Evolutionary conservation across 2,113 vertebrate species (phyloP).

Genomic region (Oxyura jamaicensis): DNA sequence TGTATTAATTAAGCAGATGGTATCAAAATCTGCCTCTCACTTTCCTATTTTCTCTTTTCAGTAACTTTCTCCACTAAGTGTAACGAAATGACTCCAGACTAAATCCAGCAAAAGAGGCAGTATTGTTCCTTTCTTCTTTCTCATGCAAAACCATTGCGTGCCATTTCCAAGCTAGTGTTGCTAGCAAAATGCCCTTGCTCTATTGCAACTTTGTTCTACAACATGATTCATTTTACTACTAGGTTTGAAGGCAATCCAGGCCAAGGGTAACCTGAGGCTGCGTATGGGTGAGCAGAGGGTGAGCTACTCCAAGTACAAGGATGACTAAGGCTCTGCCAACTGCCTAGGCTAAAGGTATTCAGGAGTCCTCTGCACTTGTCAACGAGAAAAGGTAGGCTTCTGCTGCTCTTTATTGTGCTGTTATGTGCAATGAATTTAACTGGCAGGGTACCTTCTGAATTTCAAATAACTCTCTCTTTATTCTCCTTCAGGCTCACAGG

Average conservation of each 20-base stretch:
- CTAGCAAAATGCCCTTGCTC: background rate
- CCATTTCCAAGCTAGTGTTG: background rate
- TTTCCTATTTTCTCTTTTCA: background rate
- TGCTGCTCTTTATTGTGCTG: background rate
- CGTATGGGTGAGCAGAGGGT: fast-evolving
- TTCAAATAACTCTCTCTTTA: background rate
- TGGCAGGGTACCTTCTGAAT: conserved; percentile 12
- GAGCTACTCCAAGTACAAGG: background rate
- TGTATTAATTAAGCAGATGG: background rate
- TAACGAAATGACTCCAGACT: background rate
- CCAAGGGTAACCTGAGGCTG: background rate
- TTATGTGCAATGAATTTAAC: background rate
- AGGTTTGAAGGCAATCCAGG: background rate
- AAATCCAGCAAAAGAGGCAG: background rate
- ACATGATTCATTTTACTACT: background rate
- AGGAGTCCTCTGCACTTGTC: background rate
- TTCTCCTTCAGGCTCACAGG: background rate
- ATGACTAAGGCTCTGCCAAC: background rate
- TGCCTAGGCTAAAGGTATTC: background rate
- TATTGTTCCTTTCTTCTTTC: background rate
- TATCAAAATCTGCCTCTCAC: background rate
- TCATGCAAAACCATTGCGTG: background rate
- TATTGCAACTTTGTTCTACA: background rate
- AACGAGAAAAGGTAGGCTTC: background rate
- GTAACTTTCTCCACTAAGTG: background rate